Evolutionary conservation across 2,888 invertebrate species (phyloP), one percentile per base, ranked within the genome.

Genomic region (Ypsolopha scabrella): DNA sequence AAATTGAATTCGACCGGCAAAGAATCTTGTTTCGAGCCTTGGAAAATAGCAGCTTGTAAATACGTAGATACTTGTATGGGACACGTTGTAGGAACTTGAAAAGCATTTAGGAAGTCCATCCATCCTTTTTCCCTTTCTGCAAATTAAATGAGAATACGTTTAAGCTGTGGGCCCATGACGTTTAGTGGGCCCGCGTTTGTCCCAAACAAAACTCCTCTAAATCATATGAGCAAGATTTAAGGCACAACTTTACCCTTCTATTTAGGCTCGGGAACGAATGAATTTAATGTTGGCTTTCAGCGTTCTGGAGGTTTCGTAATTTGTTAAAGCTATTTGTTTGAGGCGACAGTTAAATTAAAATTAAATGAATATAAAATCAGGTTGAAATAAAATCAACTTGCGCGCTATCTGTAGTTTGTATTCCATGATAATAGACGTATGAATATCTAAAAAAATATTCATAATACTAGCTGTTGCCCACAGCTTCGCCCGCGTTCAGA

Each of bases 1-100:
- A 77, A 82, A 85, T 83, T 81, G 80, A 85, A 85, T 81, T 70
- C 69, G 68, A 78, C 81, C 74, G 65, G 76, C 68, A 59, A 61
- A 60, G 68, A 72, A 70, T 72, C 70, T 65, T 72, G 69, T 67
- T 73, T 68, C 64, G 68, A 67, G 63, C 68, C 67, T 68, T 65
- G 61, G 75, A 75, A 80, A 80, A 80, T 74, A 75, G 75, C 65
- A 67, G 72, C 70, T 80, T 77, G 76, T 75, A 79, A 80, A 80
- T 80, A n/a, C n/a, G n/a, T n/a, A 79, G 73, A 24, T 24, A 24
- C 24, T 24, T 24, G 24, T 24, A 24, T 24, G 24, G 2, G 24
- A 24, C 24, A 24, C 4, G 2, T 24, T 24, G 70, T 65, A 70
- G 72, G 74, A 75, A 70, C 68, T 74, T 70, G 70, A 64, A 73